Conservation (phyloP, 2,113 vertebrate genomes). For the Corythaeola cristata region DNA sequence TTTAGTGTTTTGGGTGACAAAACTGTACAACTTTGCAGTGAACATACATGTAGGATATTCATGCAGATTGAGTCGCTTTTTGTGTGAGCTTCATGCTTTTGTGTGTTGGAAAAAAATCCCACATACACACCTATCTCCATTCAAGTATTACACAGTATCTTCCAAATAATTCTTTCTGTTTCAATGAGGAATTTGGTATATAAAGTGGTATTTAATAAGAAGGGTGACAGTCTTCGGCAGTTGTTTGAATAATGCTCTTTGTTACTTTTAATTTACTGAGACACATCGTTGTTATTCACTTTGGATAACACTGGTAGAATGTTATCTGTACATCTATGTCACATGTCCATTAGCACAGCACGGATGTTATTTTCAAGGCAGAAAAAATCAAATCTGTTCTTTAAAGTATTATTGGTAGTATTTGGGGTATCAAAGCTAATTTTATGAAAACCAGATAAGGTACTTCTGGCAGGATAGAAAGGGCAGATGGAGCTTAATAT, state of each 20-base stretch:
- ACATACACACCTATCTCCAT: not conserved
- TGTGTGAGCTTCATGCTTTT: not conserved
- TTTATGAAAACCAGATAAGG: not conserved
- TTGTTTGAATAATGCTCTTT: not conserved
- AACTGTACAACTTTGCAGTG: not conserved
- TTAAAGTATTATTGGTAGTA: not conserved
- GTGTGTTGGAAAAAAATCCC: not conserved
- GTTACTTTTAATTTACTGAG: not conserved
- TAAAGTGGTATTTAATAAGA: not conserved
- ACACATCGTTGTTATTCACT: not conserved
- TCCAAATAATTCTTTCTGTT: not conserved
- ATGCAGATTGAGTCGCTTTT: not conserved
- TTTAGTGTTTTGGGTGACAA: not conserved
- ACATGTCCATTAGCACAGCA: not conserved
- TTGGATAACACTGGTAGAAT: not conserved
- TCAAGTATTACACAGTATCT: not conserved
- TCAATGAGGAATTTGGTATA: not conserved
- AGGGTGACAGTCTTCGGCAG: not conserved
- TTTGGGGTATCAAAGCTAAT: not conserved
- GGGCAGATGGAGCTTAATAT: not conserved
- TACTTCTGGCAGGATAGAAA: not conserved
- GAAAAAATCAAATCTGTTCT: not conserved
- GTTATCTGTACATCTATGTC: not conserved
- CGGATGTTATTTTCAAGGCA: not conserved
- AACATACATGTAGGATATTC: not conserved